Evolutionary conservation across 2,113 vertebrate species (phyloP).

Genomic region (Cavia porcellus): DNA sequence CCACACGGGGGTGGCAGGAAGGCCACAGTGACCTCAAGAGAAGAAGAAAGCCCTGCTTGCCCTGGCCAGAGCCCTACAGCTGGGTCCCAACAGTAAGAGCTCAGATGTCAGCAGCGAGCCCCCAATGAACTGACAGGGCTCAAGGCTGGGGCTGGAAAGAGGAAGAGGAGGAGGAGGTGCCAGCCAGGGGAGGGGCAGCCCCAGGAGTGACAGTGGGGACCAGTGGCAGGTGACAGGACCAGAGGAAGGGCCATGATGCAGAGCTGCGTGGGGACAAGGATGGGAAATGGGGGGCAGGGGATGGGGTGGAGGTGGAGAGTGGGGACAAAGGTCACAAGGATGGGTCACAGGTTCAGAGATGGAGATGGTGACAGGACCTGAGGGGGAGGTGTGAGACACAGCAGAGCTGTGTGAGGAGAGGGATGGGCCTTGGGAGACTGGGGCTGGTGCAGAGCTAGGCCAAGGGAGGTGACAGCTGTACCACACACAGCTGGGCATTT

Average conservation of each 20-base stretch:
- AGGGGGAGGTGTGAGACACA: no score
- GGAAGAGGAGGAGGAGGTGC: background rate
- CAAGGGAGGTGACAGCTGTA: background rate
- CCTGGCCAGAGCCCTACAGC: no score
- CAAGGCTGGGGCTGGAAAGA: background rate
- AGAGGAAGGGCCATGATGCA: background rate
- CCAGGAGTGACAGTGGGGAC: background rate
- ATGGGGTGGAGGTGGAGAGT: no score
- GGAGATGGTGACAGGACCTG: no score
- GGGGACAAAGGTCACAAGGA: no score
- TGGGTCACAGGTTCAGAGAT: no score
- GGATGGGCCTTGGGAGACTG: background rate
- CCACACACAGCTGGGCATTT: background rate
- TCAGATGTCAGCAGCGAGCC: background rate
- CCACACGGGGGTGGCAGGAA: no score
- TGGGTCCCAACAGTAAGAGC: background rate
- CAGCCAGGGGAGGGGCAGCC: background rate
- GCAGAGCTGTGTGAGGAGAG: no score
- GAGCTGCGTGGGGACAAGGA: no score
- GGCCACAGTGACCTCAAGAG: no score
- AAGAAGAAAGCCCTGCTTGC: no score
- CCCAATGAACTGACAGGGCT: background rate
- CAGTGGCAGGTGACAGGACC: rapidly evolving
- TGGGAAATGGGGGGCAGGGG: no score
- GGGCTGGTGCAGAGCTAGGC: background rate